Evolutionary conservation across 30 jellyfish, hydroid and myxozoan species (phyloP), one percentile per base, ranked within the genome.

Genomic region (Aurelia aurita): DNA sequence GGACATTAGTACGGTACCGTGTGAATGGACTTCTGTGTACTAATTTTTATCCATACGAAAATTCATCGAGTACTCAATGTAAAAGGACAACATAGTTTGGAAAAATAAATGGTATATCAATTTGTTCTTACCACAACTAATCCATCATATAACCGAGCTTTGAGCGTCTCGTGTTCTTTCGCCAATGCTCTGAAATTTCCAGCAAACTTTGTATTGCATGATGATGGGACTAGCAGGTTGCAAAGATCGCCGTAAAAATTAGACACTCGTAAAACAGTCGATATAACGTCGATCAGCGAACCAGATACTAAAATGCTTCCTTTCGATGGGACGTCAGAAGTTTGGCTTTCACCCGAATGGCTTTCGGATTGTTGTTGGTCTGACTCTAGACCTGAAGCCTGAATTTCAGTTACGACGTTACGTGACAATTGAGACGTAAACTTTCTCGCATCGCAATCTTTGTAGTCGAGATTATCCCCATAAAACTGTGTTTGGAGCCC

Each of bases 191-290:
- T 34, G 5, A 64, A 31, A 23, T 81, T 77, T 9, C 55, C 55
- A 10, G 68, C 16, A 34, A 57, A 54, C 45, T 49, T 51, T 19
- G 72, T 20, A 39, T 72, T 72, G 46, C 21, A 49, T 18, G 67
- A 19, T 16, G 71, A 1, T 26, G 91, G 91, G 51, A 60, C 69
- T 14, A 81, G 54, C 25, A 72, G 80, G 51, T 20, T 54, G 45
- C 72, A 57, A 27, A 81, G 79, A 76, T 81, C 67, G 16, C 75
- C 71, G 70, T 64, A 81, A 31, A 81, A 81, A 14, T 69, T 85
- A 46, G 77, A 47, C 11, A 47, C 20, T 18, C 91, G 79, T 23
- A 35, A 26, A 12, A 81, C 63, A 16, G 72, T 53, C 2, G 55
- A 47, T 22, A 81, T 22, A 25, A 55, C 58, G 27, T 81, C 91